Evolutionary conservation across 2,113 vertebrate species (phyloP), one percentile per base, ranked within the genome.

Genomic region (Ornithorhynchus anatinus): DNA sequence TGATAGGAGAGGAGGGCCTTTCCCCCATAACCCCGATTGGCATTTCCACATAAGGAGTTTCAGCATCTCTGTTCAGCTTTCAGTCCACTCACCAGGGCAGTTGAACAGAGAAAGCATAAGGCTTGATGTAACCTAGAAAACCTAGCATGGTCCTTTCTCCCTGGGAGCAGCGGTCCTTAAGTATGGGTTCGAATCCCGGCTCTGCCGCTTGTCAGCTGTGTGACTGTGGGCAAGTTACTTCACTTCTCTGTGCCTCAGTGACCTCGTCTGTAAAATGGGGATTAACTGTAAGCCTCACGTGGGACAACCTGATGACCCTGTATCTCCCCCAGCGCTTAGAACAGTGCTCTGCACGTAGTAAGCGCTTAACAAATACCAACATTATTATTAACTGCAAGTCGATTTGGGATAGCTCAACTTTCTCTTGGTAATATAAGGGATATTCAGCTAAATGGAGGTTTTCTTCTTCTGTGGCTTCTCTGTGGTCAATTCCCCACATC

Each of bases 341-440:
- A n/a, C n/a, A n/a, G n/a, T n/a, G n/a, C n/a, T n/a, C n/a, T n/a
- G n/a, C n/a, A n/a, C n/a, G n/a, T n/a, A n/a, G n/a, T n/a, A n/a
- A n/a, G n/a, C n/a, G n/a, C n/a, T n/a, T n/a, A n/a, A n/a, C n/a
- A n/a, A n/a, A n/a, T n/a, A n/a, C n/a, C n/a, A n/a, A n/a, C n/a
- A n/a, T n/a, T n/a, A 14, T n/a, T 10, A 20, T 25, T n/a, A n/a
- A n/a, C n/a, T n/a, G n/a, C n/a, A n/a, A n/a, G n/a, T n/a, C n/a
- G n/a, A n/a, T n/a, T n/a, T n/a, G n/a, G n/a, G n/a, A n/a, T n/a
- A n/a, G n/a, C n/a, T n/a, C n/a, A n/a, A n/a, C n/a, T n/a, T 67
- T 88, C 78, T 81, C 75, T 70, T 59, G 75, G 72, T 80, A 81
- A 85, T 36, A 79, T 81, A 86, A 88, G 60, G 57, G 68, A 66